Evolutionary conservation across 2,888 invertebrate species (phyloP), one percentile per base, ranked within the genome.

Genomic region (Heliconius charithonia): DNA sequence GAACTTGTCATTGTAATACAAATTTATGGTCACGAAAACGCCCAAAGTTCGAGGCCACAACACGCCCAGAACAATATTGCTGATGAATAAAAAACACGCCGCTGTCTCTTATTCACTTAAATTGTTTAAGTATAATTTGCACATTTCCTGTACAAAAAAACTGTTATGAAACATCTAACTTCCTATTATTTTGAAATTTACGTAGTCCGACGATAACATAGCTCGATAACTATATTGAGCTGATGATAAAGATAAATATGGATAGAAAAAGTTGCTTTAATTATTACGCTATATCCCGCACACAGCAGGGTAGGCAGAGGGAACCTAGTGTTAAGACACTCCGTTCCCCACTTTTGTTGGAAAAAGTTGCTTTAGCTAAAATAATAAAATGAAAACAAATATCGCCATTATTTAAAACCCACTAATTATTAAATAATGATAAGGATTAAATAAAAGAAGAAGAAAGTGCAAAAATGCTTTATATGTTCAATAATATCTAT

Each of bases 131-230:
- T 59, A 63, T 73, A 73, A 41, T 45, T 65, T 65, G 29, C 63
- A 29, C 16, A 65, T 74, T 74, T 65, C 74, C 74, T 62, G 74
- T 74, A 45, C 16, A 72, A 63, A 74, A 63, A 45, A 19, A 59
- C 7, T 74, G 45, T 74, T 74, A 63, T 74, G 74, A 45, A 63
- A 74, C 25, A 19, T 63, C 41, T 45, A 41, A 74, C 63, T 74
- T 74, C 74, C 74, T 63, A 74, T 62, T 74, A 65, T 65, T 74
- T 74, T 63, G 37, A 45, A 63, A 63, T 59, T 41, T 37, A 37
- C 73, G 73, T 63, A 4, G 41, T 4, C 32, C 16, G 69, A n/a
- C 37, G 25, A 59, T 72, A 72, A 59, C 59, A 72, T 16, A 25
- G 72, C 59, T 10, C 37, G 59, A 72, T 59, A 59, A 59, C 37